These are phyloP conservation scores for Paramormyrops hopkinsi DNA, from an alignment of 2,797 vertebrate genomes.

Conservation along the genomic window DNA sequence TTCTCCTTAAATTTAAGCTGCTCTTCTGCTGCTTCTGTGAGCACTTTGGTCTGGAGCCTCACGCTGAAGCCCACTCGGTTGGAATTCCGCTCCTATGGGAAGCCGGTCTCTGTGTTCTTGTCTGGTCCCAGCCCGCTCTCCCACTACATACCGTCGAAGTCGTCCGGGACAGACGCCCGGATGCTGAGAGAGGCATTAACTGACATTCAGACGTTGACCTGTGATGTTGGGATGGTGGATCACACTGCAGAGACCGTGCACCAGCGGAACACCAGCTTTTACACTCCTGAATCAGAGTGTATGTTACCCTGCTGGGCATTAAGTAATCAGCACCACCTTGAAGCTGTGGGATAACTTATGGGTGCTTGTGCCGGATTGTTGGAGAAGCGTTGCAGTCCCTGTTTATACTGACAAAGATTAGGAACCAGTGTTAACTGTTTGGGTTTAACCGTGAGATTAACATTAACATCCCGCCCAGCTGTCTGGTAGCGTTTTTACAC, in stretches of 20 bases:
- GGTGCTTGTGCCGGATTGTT: background rate
- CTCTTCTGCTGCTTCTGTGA: slow-evolving; percentile 37
- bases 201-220: slow-evolving; percentile 37
- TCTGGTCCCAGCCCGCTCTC: background rate
- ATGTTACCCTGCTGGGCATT: background rate
- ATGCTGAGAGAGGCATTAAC: slow-evolving; percentile 63
- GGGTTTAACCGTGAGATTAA: background rate
- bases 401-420: background rate
- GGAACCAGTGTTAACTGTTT: background rate
- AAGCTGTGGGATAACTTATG: background rate
- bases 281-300: background rate
- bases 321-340: background rate
- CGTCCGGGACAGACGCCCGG: slow-evolving; percentile 54
- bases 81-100: background rate
- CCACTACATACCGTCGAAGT: slow-evolving; percentile 53
- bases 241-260: background rate
- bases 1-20: slow-evolving; percentile 39
- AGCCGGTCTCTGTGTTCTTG: background rate
- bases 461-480: background rate
- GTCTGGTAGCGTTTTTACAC: background rate
- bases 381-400: background rate
- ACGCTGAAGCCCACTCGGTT: background rate
- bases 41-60: slow-evolving; percentile 52
- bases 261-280: background rate
- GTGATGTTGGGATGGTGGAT: slow-evolving; percentile 40